phyloP scores from a whole-genome alignment of 2,797 vertebrate species.

The Malurus leucopterus region DNA sequence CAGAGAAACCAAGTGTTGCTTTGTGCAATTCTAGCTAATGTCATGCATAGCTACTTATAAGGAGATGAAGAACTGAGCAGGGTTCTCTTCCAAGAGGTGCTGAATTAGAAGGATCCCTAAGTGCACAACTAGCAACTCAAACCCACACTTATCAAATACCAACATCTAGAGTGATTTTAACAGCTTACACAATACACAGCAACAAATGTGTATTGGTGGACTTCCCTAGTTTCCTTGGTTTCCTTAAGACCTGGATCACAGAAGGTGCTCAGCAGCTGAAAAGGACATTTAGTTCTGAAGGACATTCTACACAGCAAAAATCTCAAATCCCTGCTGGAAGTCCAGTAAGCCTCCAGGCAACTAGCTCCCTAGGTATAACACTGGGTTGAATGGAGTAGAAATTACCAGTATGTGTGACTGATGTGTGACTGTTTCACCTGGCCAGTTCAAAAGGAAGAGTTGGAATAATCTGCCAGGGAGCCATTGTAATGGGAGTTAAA shows the following conservation, averaged over 20 bases:
- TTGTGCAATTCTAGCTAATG: neutral
- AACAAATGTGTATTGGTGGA: neutral
- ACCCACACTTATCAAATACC: neutral
- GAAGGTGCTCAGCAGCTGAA: neutral
- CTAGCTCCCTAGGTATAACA: neutral
- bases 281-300: neutral
- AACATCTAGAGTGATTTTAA: neutral
- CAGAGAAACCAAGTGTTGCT: neutral
- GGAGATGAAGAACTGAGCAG: neutral
- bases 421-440: neutral
- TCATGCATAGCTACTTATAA: neutral
- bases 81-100: neutral
- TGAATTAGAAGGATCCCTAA: neutral
- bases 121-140: neutral
- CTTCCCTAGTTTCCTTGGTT: neutral
- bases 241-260: neutral
- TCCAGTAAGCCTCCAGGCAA: neutral
- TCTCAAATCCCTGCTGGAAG: neutral
- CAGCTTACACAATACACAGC: neutral
- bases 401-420: neutral
- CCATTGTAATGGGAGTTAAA: neutral
- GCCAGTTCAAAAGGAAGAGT: neutral
- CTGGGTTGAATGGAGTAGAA: neutral
- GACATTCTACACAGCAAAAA: neutral
- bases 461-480: neutral